Conservation (phyloP, 2,113 vertebrate species). For the Notarius quadriscutis region DNA sequence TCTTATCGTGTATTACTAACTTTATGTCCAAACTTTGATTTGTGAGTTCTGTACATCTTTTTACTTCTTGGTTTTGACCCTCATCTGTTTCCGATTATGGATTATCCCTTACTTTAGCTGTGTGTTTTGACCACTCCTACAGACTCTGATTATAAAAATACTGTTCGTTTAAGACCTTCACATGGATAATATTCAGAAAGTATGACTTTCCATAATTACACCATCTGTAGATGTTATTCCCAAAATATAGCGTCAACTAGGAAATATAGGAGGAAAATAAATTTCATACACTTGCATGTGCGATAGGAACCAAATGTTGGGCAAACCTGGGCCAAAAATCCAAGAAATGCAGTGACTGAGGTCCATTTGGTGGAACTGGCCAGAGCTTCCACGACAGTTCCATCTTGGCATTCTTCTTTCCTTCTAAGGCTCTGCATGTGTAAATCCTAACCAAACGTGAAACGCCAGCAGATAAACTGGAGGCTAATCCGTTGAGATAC, state of each 20-base stretch:
- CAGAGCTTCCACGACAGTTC: neutral
- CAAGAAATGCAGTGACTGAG: neutral
- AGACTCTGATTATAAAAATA: neutral
- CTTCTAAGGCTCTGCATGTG: conserved; percentile 18
- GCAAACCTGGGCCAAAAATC: neutral
- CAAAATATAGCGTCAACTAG: neutral
- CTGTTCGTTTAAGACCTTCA: neutral
- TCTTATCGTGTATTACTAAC: neutral
- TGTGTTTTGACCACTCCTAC: neutral
- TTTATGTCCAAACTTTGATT: neutral
- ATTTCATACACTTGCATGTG: neutral
- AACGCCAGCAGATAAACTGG: conserved; percentile 17
- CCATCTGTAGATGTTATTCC: neutral
- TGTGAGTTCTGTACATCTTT: neutral
- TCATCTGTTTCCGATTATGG: neutral
- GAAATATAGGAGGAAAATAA: neutral
- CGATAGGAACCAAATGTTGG: neutral
- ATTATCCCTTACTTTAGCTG: neutral
- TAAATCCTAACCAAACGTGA: neutral
- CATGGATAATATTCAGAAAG: neutral
- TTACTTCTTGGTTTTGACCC: neutral
- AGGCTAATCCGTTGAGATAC: conserved; percentile 37
- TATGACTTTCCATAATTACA: neutral
- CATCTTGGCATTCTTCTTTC: neutral
- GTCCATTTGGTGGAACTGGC: neutral